Evolutionary conservation across 2,113 vertebrate species (phyloP).

Genomic region (Lamprotornis superbus): DNA sequence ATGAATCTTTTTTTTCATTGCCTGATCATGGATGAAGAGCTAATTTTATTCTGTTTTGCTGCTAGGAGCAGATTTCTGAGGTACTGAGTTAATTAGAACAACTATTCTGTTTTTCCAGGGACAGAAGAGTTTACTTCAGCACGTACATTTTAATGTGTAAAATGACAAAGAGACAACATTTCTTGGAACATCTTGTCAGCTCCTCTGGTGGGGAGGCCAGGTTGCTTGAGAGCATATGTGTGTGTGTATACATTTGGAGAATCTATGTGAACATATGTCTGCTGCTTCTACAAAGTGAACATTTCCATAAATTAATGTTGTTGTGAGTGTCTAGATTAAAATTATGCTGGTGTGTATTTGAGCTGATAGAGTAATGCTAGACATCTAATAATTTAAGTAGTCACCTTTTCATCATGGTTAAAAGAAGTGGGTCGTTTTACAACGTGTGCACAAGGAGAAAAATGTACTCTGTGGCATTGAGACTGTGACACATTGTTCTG

Average conservation of each 20-base stretch:
- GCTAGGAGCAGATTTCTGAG: not conserved
- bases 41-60: slow-evolving; percentile 8
- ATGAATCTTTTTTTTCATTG: not conserved
- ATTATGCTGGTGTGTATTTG: not conserved
- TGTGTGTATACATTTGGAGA: not conserved
- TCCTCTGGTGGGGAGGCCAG: not conserved
- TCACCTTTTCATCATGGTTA: not conserved
- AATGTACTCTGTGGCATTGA: not conserved
- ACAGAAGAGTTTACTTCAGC: not conserved
- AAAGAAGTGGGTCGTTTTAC: not conserved
- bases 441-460: accelerated
- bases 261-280: not conserved
- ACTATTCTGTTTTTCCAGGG: not conserved
- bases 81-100: not conserved
- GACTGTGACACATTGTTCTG: not conserved
- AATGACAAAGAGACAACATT: accelerated
- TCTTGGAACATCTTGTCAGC: not conserved
- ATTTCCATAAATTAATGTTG: not conserved
- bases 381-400: not conserved
- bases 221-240: accelerated
- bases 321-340: not conserved
- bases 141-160: not conserved
- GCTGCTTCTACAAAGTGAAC: not conserved
- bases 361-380: not conserved
- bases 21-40: not conserved